Evolutionary conservation across 2,888 invertebrate genomes (phyloP).

Genomic region (Scrobipalpa atriplicella): DNA sequence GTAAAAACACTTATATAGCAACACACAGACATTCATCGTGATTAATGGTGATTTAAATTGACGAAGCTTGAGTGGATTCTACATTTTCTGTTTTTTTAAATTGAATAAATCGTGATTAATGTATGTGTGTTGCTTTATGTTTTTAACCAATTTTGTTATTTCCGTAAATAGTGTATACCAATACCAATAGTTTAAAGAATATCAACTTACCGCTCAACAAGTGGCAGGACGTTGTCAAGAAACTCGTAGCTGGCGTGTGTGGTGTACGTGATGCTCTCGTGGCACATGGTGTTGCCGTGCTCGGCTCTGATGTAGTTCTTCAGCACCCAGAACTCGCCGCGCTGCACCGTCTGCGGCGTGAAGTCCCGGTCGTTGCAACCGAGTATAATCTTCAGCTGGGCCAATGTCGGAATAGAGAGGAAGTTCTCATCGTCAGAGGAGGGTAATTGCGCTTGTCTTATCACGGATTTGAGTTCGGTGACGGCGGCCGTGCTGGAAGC

Average conservation of each 20-base stretch:
- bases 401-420: slow-evolving; percentile 64
- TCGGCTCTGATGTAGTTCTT: slow-evolving; percentile 92
- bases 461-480: slow-evolving; percentile 63
- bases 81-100: too few relatives aligned
- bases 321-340: slow-evolving; percentile 94
- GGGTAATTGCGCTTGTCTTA: slow-evolving; percentile 31
- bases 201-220: slow-evolving; percentile 86
- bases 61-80: too few relatives aligned
- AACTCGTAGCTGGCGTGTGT: slow-evolving; percentile 97
- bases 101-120: too few relatives aligned
- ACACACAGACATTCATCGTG: too few relatives aligned
- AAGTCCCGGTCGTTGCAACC: slow-evolving; percentile 86
- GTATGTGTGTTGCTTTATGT: too few relatives aligned
- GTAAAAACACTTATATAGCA: too few relatives aligned
- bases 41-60: too few relatives aligned
- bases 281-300: slow-evolving; percentile 86
- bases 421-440: slow-evolving; percentile 53
- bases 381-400: slow-evolving; percentile 73
- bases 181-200: background rate
- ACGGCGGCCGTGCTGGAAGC: slow-evolving; percentile 72
- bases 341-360: slow-evolving; percentile 84
- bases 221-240: slow-evolving; percentile 93
- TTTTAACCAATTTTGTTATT: too few relatives aligned
- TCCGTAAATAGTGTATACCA: too few relatives aligned
- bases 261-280: slow-evolving; percentile 94